Evolutionary conservation across 2,888 invertebrate genomes (phyloP), one percentile per base, ranked within the genome.

Genomic region (Tetheella fluctuosa): DNA sequence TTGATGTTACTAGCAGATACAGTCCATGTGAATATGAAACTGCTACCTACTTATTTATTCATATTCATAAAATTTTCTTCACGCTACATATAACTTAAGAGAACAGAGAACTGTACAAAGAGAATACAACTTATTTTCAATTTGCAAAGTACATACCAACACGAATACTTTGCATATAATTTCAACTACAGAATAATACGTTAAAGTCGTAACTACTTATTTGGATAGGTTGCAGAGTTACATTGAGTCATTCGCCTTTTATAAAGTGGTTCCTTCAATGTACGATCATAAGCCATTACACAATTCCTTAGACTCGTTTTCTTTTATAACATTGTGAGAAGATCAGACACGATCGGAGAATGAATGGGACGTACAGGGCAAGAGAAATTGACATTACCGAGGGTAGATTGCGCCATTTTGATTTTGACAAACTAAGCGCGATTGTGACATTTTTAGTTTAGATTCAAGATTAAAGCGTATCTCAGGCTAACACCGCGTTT

Each of bases 181-280:
- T 67, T 63, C 59, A 70, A 69, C 64, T 64, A 60, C 65, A 72
- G 70, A 69, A 65, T 60, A 67, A 69, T 65, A 64, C 65, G 56
- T 70, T 62, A 65, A 65, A 48, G 69, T 72, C 70, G 59, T 64
- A 60, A 67, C 60, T 64, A 65, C 62, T 64, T 67, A 69, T 65
- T 70, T 62, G 25, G 64, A 70, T 64, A 58, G 65, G 70, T 72
- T 42, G 61, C 67, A 68, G 66, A 60, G 25, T 53, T 10, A 48
- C 1, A 48, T 39, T 39, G 48, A 20, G 20, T 48, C 17, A 48
- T 48, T 48, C 20, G 20, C 42, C 48, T 48, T 48, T 48, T 48
- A 48, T 48, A 48, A 48, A 48, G 48, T 10, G 10, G 48, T 20
- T 20, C 48, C 20, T 48, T 48, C 20, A 48, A 48, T 48, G 20